phyloP scores from a whole-genome alignment of 2,888 invertebrate species.

The Lepas anatifera region DNA sequence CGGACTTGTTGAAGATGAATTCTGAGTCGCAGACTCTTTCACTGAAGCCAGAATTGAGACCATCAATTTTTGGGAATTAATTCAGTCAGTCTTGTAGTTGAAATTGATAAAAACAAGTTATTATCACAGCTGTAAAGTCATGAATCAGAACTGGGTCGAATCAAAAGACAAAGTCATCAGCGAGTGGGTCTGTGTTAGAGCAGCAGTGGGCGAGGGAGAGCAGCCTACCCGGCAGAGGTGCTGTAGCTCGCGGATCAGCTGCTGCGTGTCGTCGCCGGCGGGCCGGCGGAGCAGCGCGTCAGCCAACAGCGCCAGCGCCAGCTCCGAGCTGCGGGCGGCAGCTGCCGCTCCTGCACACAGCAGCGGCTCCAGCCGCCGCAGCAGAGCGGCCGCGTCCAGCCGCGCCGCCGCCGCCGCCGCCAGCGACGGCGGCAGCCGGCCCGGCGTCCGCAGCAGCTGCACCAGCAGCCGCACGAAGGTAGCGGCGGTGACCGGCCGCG shows the following conservation, averaged over 20 bases:
- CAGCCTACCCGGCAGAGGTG: conserved; percentile 23
- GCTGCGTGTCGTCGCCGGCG: conserved; percentile 18
- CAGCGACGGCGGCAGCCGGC: conserved; percentile 33
- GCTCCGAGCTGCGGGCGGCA: conserved; percentile 56
- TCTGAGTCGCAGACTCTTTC: too few species aligned
- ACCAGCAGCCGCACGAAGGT: conserved; percentile 53
- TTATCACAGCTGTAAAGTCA: too few species aligned
- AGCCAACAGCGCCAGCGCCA: conserved; percentile 64
- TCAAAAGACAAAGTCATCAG: too few species aligned
- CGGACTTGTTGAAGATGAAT: too few species aligned
- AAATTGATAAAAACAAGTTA: too few species aligned
- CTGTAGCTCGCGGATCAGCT: conserved; percentile 22
- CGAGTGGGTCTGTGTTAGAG: too few species aligned
- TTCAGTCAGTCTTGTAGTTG: too few species aligned
- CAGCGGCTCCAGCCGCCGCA: conserved; percentile 52
- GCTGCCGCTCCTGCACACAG: conserved; percentile 62
- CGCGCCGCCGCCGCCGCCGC: conserved; percentile 16
- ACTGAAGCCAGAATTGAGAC: too few species aligned
- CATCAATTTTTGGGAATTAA: too few species aligned
- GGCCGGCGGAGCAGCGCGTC: conserved; percentile 49
- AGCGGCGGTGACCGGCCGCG: conserved; percentile 49
- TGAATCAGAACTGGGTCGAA: too few species aligned
- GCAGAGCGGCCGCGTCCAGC: conserved; percentile 28
- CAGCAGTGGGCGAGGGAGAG: too few species aligned
- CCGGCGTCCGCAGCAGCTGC: conserved; percentile 43